These are phyloP conservation scores for Caloenas nicobarica DNA, from an alignment of 2,113 vertebrate genomes.

Conservation along the genomic window DNA sequence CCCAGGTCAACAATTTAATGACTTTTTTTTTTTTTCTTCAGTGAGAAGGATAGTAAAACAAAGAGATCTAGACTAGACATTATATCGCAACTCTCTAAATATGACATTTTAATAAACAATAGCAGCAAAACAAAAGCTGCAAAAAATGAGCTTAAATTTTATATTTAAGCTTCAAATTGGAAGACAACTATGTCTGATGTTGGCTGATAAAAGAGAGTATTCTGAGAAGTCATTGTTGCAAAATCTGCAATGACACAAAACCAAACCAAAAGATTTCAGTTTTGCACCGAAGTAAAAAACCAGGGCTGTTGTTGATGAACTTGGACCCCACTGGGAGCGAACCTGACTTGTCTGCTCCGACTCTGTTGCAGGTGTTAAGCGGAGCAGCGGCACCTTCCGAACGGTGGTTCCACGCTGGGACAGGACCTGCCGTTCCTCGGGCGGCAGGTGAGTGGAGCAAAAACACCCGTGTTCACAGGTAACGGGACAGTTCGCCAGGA, in stretches of 20 bases:
- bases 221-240: neutral
- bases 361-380: accelerated
- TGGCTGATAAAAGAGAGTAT: neutral
- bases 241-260: neutral
- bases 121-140: neutral
- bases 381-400: neutral
- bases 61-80: neutral
- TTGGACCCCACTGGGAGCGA: accelerated
- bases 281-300: accelerated
- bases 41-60: neutral
- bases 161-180: neutral
- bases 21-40: neutral
- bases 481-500: neutral
- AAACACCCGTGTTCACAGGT: accelerated
- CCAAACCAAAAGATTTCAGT: neutral
- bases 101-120: neutral
- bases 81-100: neutral
- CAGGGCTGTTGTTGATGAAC: neutral
- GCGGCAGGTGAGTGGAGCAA: neutral
- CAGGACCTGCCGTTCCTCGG: neutral
- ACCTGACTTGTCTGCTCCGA: accelerated
- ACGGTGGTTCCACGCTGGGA: accelerated
- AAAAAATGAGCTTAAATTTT: neutral
- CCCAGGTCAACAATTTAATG: neutral
- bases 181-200: neutral